A percentile compares a stretch with the other conserved stretches of the same genome.
Evolutionary conservation across 2,888 invertebrate species (phyloP).

Genomic region (Geophilus truncorum): DNA sequence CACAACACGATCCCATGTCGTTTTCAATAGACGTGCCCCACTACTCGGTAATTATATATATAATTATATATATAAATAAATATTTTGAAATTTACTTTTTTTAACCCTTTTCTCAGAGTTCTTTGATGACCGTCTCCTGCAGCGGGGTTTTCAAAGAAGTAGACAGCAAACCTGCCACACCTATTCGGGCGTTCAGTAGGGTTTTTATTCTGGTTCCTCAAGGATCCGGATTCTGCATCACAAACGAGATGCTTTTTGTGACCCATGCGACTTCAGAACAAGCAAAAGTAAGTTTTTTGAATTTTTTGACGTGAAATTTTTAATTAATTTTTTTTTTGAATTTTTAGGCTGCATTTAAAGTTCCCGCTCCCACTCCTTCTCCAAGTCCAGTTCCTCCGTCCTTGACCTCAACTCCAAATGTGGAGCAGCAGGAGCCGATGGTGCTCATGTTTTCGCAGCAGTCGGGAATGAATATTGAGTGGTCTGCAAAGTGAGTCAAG

Average conservation of each 20-base stretch:
- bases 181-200: background rate
- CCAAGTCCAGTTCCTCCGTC: conserved; percentile 42
- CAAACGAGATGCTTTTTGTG: conserved; percentile 75
- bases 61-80: background rate
- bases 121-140: conserved; percentile 65
- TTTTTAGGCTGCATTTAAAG: conserved; percentile 46
- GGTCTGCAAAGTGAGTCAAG: conserved; percentile 59
- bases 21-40: conserved; percentile 82
- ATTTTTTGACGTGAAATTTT: no score
- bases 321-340: background rate
- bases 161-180: background rate
- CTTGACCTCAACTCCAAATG: conserved; percentile 46
- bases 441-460: conserved; percentile 64
- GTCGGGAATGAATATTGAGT: conserved; percentile 75
- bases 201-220: background rate
- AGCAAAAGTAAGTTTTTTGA: conserved; percentile 37
- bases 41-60: conserved; percentile 57
- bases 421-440: conserved; percentile 65
- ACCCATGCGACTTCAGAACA: conserved; percentile 52
- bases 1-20: conserved; percentile 78
- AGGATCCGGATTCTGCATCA: conserved; percentile 64
- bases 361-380: conserved; percentile 48
- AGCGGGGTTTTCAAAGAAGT: conserved; percentile 79
- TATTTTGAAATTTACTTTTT: background rate
- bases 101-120: background rate